phyloP scores from a whole-genome alignment of 1,140 invertebrate species.

The Aplysia californica region DNA sequence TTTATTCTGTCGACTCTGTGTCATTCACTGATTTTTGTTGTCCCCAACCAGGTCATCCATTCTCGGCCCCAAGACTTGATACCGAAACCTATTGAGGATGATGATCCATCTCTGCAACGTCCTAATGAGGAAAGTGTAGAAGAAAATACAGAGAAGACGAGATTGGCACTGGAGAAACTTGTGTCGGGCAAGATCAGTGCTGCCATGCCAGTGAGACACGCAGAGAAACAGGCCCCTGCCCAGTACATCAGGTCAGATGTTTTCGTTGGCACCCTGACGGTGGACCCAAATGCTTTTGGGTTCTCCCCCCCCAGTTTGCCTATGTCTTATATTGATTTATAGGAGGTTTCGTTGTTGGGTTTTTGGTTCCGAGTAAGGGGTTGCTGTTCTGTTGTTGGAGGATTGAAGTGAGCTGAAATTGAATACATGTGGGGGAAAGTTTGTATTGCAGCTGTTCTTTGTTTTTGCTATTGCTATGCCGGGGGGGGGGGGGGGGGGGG shows the following conservation, averaged over 20 bases:
- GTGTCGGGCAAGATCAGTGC: constrained; percentile 74
- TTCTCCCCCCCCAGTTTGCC: not conserved
- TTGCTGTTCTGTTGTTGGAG: too few species aligned
- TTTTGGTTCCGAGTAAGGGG: too few species aligned
- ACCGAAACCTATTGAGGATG: constrained; percentile 90
- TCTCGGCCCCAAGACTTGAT: constrained; percentile 94
- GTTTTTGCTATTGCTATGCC: too few species aligned
- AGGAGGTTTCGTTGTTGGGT: not conserved
- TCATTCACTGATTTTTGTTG: too few species aligned
- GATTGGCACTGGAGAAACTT: constrained; percentile 64
- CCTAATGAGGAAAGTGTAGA: constrained; percentile 87
- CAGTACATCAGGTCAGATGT: constrained; percentile 85
- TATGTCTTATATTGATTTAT: not conserved
- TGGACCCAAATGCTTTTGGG: not conserved
- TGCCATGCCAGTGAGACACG: constrained; percentile 91
- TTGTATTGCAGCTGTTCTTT: too few species aligned
- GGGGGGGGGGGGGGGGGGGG: too few species aligned
- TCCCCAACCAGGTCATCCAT: constrained; percentile 91
- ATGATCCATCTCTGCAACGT: constrained; percentile 88
- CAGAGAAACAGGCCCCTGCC: constrained; percentile 90
- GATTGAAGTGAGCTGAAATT: too few species aligned
- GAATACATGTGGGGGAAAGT: too few species aligned
- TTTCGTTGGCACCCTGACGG: too few species aligned
- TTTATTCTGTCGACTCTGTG: too few species aligned
- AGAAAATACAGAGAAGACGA: constrained; percentile 70